Percentiles rank a stretch among this genome's conserved stretches.
Conservation (phyloP, 2,797 vertebrate genomes). For the Galaxias olidus region DNA sequence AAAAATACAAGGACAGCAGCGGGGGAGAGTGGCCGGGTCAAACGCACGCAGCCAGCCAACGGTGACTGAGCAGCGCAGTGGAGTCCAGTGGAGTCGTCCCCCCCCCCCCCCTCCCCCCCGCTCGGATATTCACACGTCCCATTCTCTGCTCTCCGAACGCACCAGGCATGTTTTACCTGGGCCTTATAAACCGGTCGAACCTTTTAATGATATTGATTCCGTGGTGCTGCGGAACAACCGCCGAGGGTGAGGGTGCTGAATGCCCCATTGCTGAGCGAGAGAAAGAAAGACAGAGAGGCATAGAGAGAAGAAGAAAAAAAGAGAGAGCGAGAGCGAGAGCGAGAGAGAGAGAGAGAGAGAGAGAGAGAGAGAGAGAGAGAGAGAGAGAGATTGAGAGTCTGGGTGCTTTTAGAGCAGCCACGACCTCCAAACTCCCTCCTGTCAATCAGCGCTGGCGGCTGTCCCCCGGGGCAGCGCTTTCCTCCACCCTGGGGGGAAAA, state of each 20-base stretch:
- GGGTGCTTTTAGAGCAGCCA: slow-evolving; percentile 72
- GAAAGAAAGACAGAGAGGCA: background rate
- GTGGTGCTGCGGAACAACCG: slow-evolving; percentile 29
- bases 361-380: background rate
- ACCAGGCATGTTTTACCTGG: no score
- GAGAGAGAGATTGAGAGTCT: slow-evolving; percentile 50
- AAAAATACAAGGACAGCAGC: slow-evolving; percentile 60
- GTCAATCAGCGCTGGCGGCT: slow-evolving; percentile 75
- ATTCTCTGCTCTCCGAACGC: no score
- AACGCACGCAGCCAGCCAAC: slow-evolving; percentile 57
- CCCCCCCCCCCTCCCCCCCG: no score
- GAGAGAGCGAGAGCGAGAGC: background rate
- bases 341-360: slow-evolving; percentile 23
- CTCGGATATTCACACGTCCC: no score
- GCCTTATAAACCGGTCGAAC: no score
- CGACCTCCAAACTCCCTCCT: slow-evolving; percentile 79
- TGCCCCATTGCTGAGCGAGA: slow-evolving; percentile 22
- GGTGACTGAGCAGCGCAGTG: slow-evolving; percentile 61
- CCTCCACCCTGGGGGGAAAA: slow-evolving; percentile 45
- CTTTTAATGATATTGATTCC: no score
- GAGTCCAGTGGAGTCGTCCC: no score
- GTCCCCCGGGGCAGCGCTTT: slow-evolving; percentile 71
- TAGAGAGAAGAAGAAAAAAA: background rate
- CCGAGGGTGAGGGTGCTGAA: slow-evolving; percentile 42
- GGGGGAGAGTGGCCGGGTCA: slow-evolving; percentile 59